Conservation (phyloP, 2,888 invertebrate genomes). For the Dioctria rufipes region DNA sequence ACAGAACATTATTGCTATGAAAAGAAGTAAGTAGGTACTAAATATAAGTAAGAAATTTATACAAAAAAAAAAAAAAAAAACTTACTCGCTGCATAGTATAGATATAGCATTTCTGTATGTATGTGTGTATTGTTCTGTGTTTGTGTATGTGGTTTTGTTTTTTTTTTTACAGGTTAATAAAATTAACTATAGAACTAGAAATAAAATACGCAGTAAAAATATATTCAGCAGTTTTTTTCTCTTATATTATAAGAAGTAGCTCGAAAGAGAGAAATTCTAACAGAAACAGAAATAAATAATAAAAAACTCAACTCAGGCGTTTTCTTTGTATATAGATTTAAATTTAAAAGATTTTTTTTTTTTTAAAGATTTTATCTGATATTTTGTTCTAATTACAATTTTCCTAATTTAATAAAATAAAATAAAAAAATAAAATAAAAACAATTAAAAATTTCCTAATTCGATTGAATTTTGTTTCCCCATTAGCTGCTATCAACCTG, state of each 20-base stretch:
- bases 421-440: too few species aligned
- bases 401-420: conserved; percentile 24
- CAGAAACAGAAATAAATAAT: conserved; percentile 46
- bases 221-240: conserved; percentile 41
- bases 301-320: too few species aligned
- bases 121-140: too few species aligned
- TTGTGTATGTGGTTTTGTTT: too few species aligned
- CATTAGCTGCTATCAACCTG: neutral
- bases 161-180: conserved; percentile 33
- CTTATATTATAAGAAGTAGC: neutral
- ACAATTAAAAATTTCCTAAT: conserved; percentile 40
- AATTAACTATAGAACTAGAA: conserved; percentile 36
- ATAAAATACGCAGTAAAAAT: conserved; percentile 23
- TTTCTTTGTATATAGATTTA: too few species aligned
- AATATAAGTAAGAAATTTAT: conserved; percentile 10
- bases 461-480: conserved; percentile 44
- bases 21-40: conserved; percentile 6
- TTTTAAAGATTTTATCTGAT: conserved; percentile 28
- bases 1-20: conserved; percentile 3
- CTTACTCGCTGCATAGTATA: neutral
- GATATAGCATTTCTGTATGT: conserved; percentile 17
- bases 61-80: conserved; percentile 19
- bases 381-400: conserved; percentile 46
- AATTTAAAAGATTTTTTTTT: conserved; percentile 12
- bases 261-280: neutral